Conservation (phyloP, 2,113 vertebrate species). For the Pitta sordida region DNA sequence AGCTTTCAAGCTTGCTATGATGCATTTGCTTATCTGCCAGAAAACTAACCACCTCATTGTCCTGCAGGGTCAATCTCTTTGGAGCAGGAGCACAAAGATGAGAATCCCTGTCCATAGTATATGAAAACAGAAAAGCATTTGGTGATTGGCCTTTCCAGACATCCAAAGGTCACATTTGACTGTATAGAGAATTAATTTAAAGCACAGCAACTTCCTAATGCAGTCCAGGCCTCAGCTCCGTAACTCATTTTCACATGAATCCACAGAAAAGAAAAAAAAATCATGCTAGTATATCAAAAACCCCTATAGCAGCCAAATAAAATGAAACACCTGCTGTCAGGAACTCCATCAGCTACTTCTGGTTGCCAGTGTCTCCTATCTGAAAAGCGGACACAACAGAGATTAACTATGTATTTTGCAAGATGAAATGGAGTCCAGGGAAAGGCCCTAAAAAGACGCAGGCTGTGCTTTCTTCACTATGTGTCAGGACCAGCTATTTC, state of each 20-base stretch:
- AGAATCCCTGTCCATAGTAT: background rate
- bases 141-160: background rate
- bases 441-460: background rate
- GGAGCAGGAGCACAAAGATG: background rate
- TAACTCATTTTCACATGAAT: background rate
- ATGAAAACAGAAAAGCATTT: background rate
- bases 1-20: background rate
- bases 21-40: background rate
- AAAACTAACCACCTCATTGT: background rate
- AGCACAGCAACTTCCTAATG: background rate
- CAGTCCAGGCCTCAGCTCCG: background rate
- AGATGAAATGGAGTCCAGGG: background rate
- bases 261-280: background rate
- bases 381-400: background rate
- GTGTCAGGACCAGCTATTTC: background rate
- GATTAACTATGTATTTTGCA: background rate
- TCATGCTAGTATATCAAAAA: background rate
- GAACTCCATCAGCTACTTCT: background rate
- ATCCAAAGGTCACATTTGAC: background rate
- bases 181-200: background rate
- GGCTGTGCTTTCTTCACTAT: background rate
- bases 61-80: background rate
- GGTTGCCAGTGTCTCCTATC: background rate
- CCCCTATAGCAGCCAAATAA: background rate
- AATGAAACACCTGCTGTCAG: background rate